A percentile compares a stretch with the other conserved stretches of the same genome.
Conservation (phyloP, 2,888 invertebrate genomes). For the Hipparchia sbordonii region DNA sequence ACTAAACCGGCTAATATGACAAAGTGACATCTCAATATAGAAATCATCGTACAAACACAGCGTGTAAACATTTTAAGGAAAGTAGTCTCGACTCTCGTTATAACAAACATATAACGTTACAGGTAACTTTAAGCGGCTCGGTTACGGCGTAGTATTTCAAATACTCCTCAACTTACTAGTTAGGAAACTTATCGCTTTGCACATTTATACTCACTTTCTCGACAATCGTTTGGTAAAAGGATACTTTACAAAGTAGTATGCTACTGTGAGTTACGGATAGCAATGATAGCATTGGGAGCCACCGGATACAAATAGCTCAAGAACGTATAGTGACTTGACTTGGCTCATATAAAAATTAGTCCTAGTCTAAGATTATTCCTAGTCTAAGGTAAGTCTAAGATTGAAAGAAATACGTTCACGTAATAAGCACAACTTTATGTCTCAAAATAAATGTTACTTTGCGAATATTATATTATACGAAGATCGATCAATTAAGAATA, state of each 20-base stretch:
- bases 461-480: no score
- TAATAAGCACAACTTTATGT: no score
- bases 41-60: slow-evolving; percentile 33
- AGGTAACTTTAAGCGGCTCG: slow-evolving; percentile 32
- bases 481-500: no score
- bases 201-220: slow-evolving; percentile 43
- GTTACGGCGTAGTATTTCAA: slow-evolving; percentile 54
- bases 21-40: slow-evolving; percentile 28
- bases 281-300: no score
- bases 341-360: no score
- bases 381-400: no score
- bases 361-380: no score
- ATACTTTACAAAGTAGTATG: neutral
- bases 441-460: no score
- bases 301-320: no score
- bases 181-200: slow-evolving; percentile 51
- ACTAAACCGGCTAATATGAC: slow-evolving; percentile 15
- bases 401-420: no score
- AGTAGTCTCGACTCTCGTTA: slow-evolving; percentile 25
- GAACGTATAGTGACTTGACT: no score
- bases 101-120: slow-evolving; percentile 32
- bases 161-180: slow-evolving; percentile 51
- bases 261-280: no score
- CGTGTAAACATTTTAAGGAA: slow-evolving; percentile 29
- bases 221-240: slow-evolving; percentile 15